Evolutionary conservation across 2,113 vertebrate genomes (phyloP), one percentile per base, ranked within the genome.

Genomic region (Phaetusa simplex): DNA sequence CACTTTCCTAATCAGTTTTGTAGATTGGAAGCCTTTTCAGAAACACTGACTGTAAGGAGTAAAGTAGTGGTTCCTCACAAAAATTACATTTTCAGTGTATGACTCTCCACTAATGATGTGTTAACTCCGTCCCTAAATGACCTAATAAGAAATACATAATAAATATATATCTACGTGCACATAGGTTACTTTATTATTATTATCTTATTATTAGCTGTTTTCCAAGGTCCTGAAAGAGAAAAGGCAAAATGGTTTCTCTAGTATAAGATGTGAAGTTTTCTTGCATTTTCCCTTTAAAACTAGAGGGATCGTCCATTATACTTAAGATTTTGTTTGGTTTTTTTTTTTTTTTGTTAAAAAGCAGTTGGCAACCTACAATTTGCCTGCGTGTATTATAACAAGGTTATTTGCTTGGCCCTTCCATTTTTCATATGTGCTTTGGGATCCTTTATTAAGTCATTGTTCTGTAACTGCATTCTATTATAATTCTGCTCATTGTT

Each of bases 401-500:
- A 4, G 15, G 17, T 34, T 58, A 23, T 42, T 78, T 93, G 14
- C 43, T 56, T 55, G 34, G 26, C 8, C 45, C 20, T 84, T 27
- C 67, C 52, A 11, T 85, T 83, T 76, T 70, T 88, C 27, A 18
- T 55, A 42, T 66, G 30, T 80, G 18, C n/a, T 95, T 90, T 83
- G 86, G 36, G 55, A 86, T 90, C 58, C 62, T 97, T 92, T 96
- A 93, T 90, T 96, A 67, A 86, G 81, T 97, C 88, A 91, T 90
- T 76, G 78, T 77, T 89, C 90, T 91, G 66, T 88, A 94, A 94
- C 59, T 89, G 76, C 91, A 66, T 96, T 97, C 64, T 79, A 64
- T 76, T 97, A 70, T 82, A 95, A 93, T 93, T 90, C 83, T 45
- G 29, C 73, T 92, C 69, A 91, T 96, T 97, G 93, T 87, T 69